phyloP scores from a whole-genome alignment of 2,113 vertebrate genomes.

The Entelurus aequoreus region DNA sequence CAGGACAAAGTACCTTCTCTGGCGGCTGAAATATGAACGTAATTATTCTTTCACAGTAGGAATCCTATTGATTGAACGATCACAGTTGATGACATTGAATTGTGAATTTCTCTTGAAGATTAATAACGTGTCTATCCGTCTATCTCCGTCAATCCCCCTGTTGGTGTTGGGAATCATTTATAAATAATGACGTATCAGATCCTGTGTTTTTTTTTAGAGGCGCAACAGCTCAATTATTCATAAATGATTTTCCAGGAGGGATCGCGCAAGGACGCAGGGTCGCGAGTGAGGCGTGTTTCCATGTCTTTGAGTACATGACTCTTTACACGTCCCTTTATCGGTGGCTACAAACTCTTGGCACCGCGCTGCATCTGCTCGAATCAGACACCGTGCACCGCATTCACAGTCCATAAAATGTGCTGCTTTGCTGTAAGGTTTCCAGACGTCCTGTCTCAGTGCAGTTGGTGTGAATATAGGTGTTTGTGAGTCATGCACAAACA shows the following conservation, averaged over 20 bases:
- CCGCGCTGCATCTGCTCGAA: constrained; percentile 32
- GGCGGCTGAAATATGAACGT: too few relatives aligned
- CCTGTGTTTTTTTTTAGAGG: background rate
- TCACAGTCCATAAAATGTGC: constrained; percentile 36
- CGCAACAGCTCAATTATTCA: constrained; percentile 8
- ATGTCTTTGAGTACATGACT: constrained; percentile 5
- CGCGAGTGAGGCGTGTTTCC: background rate
- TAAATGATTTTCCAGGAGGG: constrained; percentile 6
- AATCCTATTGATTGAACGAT: too few relatives aligned
- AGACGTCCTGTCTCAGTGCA: constrained; percentile 15
- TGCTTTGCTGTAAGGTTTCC: constrained; percentile 22
- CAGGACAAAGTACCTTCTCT: too few relatives aligned
- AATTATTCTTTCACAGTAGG: too few relatives aligned
- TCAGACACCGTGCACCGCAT: constrained; percentile 36
- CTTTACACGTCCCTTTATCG: constrained; percentile 39
- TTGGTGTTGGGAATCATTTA: background rate
- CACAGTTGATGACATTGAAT: too few relatives aligned
- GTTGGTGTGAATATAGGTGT: background rate
- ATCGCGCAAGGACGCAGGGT: background rate
- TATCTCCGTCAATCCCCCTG: background rate
- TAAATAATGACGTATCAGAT: background rate
- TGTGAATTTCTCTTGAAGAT: too few relatives aligned
- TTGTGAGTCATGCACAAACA: constrained; percentile 24
- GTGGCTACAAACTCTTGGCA: constrained; percentile 32
- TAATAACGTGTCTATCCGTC: too few relatives aligned